Evolutionary conservation across 2,113 vertebrate genomes (phyloP), one percentile per base, ranked within the genome.

Genomic region (Perognathus longimembris): DNA sequence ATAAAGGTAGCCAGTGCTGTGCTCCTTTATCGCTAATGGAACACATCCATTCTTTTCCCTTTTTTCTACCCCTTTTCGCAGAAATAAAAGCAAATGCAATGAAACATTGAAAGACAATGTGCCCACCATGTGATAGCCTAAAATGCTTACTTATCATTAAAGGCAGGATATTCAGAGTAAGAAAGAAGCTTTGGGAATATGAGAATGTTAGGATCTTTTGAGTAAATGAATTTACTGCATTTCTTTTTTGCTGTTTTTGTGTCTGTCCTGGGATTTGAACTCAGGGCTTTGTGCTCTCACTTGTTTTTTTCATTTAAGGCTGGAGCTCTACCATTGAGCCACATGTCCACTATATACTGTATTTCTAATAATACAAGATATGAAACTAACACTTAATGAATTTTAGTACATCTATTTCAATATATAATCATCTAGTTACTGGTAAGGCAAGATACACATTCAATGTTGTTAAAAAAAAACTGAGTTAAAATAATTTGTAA

Each of bases 81-180:
- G 77, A 90, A 92, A 63, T 73, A 87, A 81, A 83, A 91, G 93
- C 78, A 85, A 54, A 63, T 82, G 71, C 90, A 93, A 70, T 82
- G 61, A 89, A 85, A 66, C 93, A 71, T 91, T 84, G 61, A 86
- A 54, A 95, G 92, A 89, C 32, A 94, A 40, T 28, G 76, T 85
- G 42, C 78, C 64, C 78, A 50, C 71, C 80, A 21, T 45, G 14
- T 66, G 66, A 45, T 45, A 81, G 64, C 90, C 71, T 67, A 77
- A 50, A 85, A 81, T 87, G n/a, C 85, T 95, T 76, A 64, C 42
- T 90, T 92, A 42, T 89, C 63, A 67, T 89, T 89, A n/a, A 63
- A 87, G 91, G 70, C 42, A 50, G 10, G 57, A 38, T 22, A 80
- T 85, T 88, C 73, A 61, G 38, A 77, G 10, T 77, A 73, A 85